phyloP scores from a whole-genome alignment of 2,888 invertebrate species.

The Amphipoea oculea region DNA sequence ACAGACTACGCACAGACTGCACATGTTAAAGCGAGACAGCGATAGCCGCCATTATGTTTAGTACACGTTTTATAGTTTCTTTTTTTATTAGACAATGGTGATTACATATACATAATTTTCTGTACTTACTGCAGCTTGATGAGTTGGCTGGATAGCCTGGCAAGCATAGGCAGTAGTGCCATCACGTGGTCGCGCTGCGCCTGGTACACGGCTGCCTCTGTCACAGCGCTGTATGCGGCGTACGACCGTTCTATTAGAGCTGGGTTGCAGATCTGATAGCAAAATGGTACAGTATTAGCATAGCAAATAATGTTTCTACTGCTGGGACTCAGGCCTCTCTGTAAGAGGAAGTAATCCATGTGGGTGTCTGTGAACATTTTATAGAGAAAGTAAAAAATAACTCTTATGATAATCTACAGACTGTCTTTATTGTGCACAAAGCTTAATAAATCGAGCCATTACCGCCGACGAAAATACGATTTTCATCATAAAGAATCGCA shows the following conservation, averaged over 20 bases:
- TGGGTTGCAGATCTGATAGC: constrained; percentile 78
- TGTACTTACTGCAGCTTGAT: constrained; percentile 77
- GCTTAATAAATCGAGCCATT: neutral
- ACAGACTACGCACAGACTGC: no score
- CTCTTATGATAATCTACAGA: neutral
- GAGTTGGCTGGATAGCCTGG: constrained; percentile 81
- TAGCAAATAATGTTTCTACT: neutral
- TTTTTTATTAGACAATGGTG: neutral
- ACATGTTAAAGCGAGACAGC: no score
- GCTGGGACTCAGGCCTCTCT: neutral
- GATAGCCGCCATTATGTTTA: no score
- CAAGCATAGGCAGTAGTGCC: constrained; percentile 82
- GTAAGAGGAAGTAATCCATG: no score
- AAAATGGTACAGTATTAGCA: neutral
- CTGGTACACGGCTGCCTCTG: constrained; percentile 80
- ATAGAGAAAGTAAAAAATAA: neutral
- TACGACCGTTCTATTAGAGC: constrained; percentile 76
- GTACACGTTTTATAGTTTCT: no score
- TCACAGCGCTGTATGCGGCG: constrained; percentile 80
- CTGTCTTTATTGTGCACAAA: neutral
- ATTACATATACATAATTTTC: neutral
- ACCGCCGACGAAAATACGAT: no score
- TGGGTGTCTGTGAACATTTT: no score
- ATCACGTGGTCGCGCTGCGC: constrained; percentile 76
- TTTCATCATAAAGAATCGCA: no score